Evolutionary conservation across 2,888 invertebrate species (phyloP), one percentile per base, ranked within the genome.

Genomic region (Exocentrus adspersus): DNA sequence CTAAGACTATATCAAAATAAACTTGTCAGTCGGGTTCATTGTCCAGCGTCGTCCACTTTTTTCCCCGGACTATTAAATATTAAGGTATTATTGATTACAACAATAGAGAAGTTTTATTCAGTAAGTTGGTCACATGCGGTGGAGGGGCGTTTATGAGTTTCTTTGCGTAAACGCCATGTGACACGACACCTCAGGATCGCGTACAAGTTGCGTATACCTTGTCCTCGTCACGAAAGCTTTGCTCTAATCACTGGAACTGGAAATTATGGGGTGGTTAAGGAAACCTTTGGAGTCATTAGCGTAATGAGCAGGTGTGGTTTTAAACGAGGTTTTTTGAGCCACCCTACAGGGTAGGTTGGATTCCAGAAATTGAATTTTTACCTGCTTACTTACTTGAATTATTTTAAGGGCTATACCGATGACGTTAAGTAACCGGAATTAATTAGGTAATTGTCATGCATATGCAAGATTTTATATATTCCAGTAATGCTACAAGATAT

Each of bases 91-190:
- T 57, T 57, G 57, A 57, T 57, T 57, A 37, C 24, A 46, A 57
- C 46, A 46, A 57, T 57, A 57, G 20, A 30, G n/a, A 45, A 56
- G 28, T 57, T 57, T 57, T 57, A 57, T 57, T 57, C 57, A 45
- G 4, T 37, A 28, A 48, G 21, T 50, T 30, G 37, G n/a, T 2
- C 37, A 37, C 37, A 37, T 37, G 24, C 16, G 28, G 28, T 24
- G 43, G 28, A 9, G n/a, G 10, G 43, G 17, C 30, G 54, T 7
- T n/a, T 43, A 10, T 24, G 14, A 41, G 10, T 19, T 42, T 12
- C n/a, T 14, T 37, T 37, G 37, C 37, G 14, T 37, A 37, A 37
- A n/a, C 5, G n/a, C n/a, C 14, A 5, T 37, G 12, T 5, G 14
- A 12, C 24, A 37, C 37, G 37, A 37, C 37, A 37, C 37, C 37